phyloP scores from a whole-genome alignment of 2,888 invertebrate species.

The Mellilla xanthometata region DNA sequence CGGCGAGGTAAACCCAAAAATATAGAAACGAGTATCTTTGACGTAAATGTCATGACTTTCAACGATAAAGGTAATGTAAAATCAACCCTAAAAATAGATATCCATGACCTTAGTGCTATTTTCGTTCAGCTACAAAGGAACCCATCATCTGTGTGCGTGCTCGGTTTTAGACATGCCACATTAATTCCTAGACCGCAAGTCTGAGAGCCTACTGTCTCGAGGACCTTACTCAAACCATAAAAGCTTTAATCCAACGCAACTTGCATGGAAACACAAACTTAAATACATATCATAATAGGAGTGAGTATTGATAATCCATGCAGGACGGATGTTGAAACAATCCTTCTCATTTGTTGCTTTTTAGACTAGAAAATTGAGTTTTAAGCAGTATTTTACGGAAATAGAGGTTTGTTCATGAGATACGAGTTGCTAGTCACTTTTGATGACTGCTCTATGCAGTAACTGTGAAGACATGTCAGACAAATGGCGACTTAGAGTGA shows the following conservation, averaged over 20 bases:
- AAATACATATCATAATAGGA: not conserved
- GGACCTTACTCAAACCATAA: constrained; percentile 37
- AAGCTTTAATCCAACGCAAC: constrained; percentile 21
- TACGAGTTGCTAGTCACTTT: not conserved
- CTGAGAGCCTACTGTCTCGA: constrained; percentile 72
- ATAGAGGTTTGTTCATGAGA: too few relatives aligned
- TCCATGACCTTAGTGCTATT: too few relatives aligned
- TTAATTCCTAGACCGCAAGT: constrained; percentile 72
- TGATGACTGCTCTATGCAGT: too few relatives aligned
- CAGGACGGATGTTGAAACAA: constrained; percentile 36
- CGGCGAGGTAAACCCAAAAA: too few relatives aligned
- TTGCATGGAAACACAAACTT: not conserved
- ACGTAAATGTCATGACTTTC: too few relatives aligned
- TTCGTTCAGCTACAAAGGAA: constrained; percentile 42
- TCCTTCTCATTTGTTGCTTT: constrained; percentile 47
- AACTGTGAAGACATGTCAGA: too few relatives aligned
- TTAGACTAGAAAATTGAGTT: constrained; percentile 50
- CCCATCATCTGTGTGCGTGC: constrained; percentile 49
- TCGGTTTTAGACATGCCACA: constrained; percentile 71
- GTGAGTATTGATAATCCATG: constrained; percentile 3
- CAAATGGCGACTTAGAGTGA: too few relatives aligned
- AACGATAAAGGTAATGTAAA: too few relatives aligned
- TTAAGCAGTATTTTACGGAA: too few relatives aligned
- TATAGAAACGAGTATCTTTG: too few relatives aligned
- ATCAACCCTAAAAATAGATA: too few relatives aligned